A percentile compares a stretch with the other conserved stretches of the same genome.
Conservation (phyloP, 2,888 invertebrate species). For the Vesta saturnalis region DNA sequence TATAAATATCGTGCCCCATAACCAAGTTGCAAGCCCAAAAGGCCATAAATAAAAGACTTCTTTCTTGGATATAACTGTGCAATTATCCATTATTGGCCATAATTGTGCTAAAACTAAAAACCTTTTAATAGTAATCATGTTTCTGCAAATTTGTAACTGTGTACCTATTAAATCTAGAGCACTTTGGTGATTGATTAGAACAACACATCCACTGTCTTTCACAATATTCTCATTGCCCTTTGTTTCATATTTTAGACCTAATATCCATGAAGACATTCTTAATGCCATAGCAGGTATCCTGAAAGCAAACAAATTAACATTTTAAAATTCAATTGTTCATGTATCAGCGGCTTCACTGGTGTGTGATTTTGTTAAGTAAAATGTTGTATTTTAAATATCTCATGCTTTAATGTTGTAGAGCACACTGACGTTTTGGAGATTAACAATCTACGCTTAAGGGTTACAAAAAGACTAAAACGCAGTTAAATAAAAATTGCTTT, state of each 20-base stretch:
- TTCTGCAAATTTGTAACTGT: neutral
- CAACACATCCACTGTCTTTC: constrained; percentile 78
- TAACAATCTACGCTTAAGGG: too few relatives aligned
- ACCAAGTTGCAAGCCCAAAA: constrained; percentile 85
- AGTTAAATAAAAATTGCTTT: too few relatives aligned
- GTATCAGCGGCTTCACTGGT: too few relatives aligned
- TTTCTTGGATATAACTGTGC: constrained; percentile 85
- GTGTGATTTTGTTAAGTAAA: too few relatives aligned
- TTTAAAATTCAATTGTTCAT: too few relatives aligned
- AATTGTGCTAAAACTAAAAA: constrained; percentile 74
- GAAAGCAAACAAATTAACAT: too few relatives aligned
- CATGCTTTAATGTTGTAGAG: too few relatives aligned
- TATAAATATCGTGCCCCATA: constrained; percentile 91
- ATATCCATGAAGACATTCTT: constrained; percentile 64
- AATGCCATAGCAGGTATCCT: constrained; percentile 78
- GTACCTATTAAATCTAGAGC: constrained; percentile 84
- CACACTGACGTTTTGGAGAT: too few relatives aligned
- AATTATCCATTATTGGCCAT: constrained; percentile 84
- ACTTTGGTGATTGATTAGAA: constrained; percentile 91
- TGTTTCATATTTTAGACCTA: constrained; percentile 79
- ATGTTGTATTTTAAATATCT: too few relatives aligned
- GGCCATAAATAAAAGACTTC: constrained; percentile 84
- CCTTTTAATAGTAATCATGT: neutral
- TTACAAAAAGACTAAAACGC: too few relatives aligned
- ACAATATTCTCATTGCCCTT: constrained; percentile 81